These are phyloP conservation scores for Plectropomus leopardus DNA, from an alignment of 2,113 vertebrate species.

Conservation along the genomic window DNA sequence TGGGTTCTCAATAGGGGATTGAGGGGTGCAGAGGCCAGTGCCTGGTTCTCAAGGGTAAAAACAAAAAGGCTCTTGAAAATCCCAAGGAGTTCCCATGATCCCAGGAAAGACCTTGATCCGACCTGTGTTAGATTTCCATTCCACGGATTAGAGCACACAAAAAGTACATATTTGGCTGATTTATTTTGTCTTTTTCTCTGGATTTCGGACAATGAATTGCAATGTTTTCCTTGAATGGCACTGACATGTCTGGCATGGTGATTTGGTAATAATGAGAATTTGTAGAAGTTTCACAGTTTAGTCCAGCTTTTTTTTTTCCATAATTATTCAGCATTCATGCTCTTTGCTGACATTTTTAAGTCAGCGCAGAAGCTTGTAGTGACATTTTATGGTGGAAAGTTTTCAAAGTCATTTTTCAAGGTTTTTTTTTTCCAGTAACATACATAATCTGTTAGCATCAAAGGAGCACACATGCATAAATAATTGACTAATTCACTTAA, in stretches of 20 bases:
- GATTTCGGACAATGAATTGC: conserved; percentile 71
- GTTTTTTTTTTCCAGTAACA: conserved; percentile 79
- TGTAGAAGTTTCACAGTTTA: conserved; percentile 31
- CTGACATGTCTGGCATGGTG: conserved; percentile 56
- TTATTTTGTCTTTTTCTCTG: conserved; percentile 83
- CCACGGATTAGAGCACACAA: conserved; percentile 90
- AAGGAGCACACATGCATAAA: conserved; percentile 88
- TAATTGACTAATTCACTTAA: conserved; percentile 88
- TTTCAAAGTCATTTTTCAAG: conserved; percentile 85
- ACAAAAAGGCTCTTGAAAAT: conserved; percentile 96
- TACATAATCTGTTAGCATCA: conserved; percentile 90
- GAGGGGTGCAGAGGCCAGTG: conserved; percentile 85
- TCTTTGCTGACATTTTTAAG: conserved; percentile 83
- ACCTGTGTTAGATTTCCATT: conserved; percentile 90
- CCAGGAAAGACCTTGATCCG: conserved; percentile 89
- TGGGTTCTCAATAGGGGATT: conserved; percentile 88
- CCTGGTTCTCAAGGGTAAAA: conserved; percentile 88
- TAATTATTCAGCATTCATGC: conserved; percentile 84
- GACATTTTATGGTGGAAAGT: conserved; percentile 81
- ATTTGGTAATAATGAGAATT: conserved; percentile 47
- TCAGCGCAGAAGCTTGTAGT: conserved; percentile 78
- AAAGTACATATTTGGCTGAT: conserved; percentile 89
- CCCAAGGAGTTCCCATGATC: conserved; percentile 93
- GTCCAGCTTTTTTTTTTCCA: conserved; percentile 3
- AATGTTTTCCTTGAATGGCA: conserved; percentile 82